phyloP scores from a whole-genome alignment of 2,113 vertebrate species.

The Candoia aspera region DNA sequence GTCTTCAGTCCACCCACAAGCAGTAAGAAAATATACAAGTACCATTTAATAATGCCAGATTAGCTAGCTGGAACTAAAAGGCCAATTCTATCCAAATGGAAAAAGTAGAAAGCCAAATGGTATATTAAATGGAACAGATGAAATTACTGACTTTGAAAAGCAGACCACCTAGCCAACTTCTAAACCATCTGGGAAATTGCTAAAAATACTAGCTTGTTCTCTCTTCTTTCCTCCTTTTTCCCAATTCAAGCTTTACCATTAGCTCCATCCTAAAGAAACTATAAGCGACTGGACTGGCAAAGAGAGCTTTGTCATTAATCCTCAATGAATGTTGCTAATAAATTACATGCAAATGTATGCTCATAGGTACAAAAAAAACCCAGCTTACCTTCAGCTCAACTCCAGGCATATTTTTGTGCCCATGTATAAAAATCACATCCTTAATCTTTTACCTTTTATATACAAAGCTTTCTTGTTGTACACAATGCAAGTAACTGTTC shows the following conservation, averaged over 20 bases:
- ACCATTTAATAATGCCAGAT: conserved; percentile 31
- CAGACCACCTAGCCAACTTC: neutral
- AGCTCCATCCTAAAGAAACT: neutral
- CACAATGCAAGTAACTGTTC: neutral
- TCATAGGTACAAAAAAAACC: neutral
- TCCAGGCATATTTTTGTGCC: neutral
- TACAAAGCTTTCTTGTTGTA: neutral
- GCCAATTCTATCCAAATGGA: neutral
- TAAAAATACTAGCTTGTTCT: neutral
- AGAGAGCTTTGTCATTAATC: neutral
- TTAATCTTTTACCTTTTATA: neutral
- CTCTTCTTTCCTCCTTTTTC: neutral
- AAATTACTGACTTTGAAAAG: neutral
- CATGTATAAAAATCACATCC: neutral
- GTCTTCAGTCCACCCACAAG: neutral
- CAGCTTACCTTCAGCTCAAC: neutral
- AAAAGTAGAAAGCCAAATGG: neutral
- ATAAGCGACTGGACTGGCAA: neutral
- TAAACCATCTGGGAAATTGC: neutral
- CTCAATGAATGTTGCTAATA: neutral
- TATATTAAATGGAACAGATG: neutral
- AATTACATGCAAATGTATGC: neutral
- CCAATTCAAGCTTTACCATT: neutral
- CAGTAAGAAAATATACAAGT: conserved; percentile 21
- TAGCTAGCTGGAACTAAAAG: conserved; percentile 16